A percentile compares a stretch with the other conserved stretches of the same genome.
Evolutionary conservation across 2,888 invertebrate species (phyloP).

Genomic region (Acronicta psi): DNA sequence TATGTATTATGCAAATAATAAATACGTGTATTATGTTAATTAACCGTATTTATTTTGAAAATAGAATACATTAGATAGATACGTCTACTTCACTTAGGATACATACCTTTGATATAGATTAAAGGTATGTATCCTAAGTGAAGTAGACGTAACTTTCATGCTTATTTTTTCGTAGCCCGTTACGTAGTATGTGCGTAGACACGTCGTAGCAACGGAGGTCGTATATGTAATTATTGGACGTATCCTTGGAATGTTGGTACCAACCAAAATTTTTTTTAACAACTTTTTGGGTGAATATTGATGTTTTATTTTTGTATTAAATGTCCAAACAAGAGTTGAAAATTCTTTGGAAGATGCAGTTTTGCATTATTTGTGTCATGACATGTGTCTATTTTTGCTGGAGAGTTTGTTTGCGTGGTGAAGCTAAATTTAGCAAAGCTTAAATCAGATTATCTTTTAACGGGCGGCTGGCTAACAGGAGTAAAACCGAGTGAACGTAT

Average conservation of each 20-base stretch:
- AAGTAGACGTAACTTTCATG: conserved; percentile 1
- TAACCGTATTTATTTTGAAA: too few relatives aligned
- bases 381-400: conserved; percentile 78
- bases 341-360: conserved; percentile 59
- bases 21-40: too few relatives aligned
- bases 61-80: too few relatives aligned
- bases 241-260: conserved; percentile 17
- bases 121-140: not conserved
- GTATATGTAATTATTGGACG: conserved; percentile 11
- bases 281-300: conserved; percentile 26
- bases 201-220: conserved; percentile 56
- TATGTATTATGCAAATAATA: too few relatives aligned
- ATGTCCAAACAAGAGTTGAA: conserved; percentile 47
- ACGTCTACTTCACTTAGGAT: too few relatives aligned
- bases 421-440: conserved; percentile 76
- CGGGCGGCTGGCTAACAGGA: conserved; percentile 64
- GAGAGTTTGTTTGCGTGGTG: conserved; percentile 81
- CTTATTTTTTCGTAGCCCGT: conserved; percentile 55
- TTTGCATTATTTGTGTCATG: conserved; percentile 71
- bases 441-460: conserved; percentile 77
- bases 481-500: conserved; percentile 63
- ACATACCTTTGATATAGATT: too few relatives aligned
- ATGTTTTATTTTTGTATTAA: conserved; percentile 44
- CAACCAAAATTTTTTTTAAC: conserved; percentile 23
- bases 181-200: conserved; percentile 63